Evolutionary conservation across 1,140 invertebrate genomes (phyloP).

Genomic region (Acromyrmex heyeri): DNA sequence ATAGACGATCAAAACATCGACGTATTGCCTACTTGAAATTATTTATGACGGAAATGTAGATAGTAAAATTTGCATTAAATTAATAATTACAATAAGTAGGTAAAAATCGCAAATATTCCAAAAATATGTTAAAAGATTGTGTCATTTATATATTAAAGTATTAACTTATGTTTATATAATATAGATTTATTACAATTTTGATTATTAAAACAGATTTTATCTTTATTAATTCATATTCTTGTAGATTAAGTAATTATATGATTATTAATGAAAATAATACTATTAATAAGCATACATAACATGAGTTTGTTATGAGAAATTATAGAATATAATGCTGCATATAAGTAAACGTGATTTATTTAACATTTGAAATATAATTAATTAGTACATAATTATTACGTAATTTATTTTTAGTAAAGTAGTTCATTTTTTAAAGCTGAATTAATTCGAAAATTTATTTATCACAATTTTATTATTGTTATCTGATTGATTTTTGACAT

Average conservation of each 20-base stretch:
- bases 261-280: neutral
- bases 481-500: neutral
- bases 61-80: conserved; percentile 26
- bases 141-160: neutral
- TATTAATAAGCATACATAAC: neutral
- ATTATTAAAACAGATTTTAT: conserved; percentile 31
- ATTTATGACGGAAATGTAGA: conserved; percentile 34
- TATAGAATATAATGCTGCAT: neutral
- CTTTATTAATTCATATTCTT: neutral
- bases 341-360: neutral
- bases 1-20: conserved; percentile 27
- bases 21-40: conserved; percentile 19
- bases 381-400: neutral
- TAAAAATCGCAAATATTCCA: neutral
- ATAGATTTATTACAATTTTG: conserved; percentile 30
- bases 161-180: conserved; percentile 21
- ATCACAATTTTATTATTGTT: neutral
- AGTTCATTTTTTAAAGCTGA: neutral
- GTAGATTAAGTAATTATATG: neutral
- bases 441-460: neutral
- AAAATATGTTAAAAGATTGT: neutral
- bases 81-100: neutral
- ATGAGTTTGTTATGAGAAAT: neutral
- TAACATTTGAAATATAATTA: neutral
- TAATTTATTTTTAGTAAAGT: neutral